Conservation (phyloP, 2,888 invertebrate genomes). For the Euspilapteryx auroguttella region DNA sequence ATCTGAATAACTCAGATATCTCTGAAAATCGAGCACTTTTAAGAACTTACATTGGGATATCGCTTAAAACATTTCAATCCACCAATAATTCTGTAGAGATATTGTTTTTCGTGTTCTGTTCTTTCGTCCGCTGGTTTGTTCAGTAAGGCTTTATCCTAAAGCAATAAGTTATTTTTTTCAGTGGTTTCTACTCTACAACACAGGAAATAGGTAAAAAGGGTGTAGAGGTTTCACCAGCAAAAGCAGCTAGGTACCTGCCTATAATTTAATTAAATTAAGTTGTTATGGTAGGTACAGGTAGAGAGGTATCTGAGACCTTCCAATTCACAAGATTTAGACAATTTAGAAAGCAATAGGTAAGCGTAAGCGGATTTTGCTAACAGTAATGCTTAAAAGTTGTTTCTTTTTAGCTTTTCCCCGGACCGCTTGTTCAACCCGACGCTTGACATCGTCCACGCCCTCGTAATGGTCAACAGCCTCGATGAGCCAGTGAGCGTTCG, state of each 20-base stretch:
- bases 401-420: slow-evolving; percentile 46
- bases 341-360: no score
- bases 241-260: no score
- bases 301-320: no score
- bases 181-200: no score
- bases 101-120: slow-evolving; percentile 62
- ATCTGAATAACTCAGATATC: no score
- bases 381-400: slow-evolving; percentile 46
- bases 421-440: slow-evolving; percentile 58
- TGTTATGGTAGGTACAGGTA: no score
- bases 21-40: not conserved
- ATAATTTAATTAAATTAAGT: no score
- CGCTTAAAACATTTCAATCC: slow-evolving; percentile 63
- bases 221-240: no score
- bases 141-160: slow-evolving; percentile 64
- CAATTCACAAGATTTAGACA: no score
- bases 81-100: slow-evolving; percentile 59
- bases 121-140: slow-evolving; percentile 56
- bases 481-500: slow-evolving; percentile 59
- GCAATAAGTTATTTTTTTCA: no score
- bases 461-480: slow-evolving; percentile 48
- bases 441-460: slow-evolving; percentile 52
- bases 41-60: slow-evolving; percentile 55
- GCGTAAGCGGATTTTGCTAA: slow-evolving; percentile 20
- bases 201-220: no score